A percentile compares a stretch with the other conserved stretches of the same genome.
These are phyloP conservation scores for Stegophylla sp. DNA, from an alignment of 2,888 invertebrate genomes.

Conservation along the genomic window DNA sequence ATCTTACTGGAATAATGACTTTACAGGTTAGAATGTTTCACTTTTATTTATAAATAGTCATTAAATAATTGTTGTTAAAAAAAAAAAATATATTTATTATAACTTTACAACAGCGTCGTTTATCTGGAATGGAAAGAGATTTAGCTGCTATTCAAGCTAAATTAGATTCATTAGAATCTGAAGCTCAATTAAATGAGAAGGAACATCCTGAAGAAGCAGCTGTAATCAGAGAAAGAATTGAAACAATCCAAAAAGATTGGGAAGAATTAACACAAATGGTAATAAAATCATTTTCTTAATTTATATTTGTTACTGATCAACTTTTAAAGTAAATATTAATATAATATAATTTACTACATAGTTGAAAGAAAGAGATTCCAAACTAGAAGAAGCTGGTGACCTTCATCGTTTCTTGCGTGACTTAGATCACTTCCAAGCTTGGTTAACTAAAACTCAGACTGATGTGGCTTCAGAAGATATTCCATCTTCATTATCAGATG, in stretches of 20 bases:
- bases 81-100: conserved; percentile 21
- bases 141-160: conserved; percentile 98
- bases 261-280: conserved; percentile 95
- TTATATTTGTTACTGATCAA: conserved; percentile 8
- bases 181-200: conserved; percentile 88
- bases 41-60: too few relatives aligned
- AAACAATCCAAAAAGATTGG: conserved; percentile 92
- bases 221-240: conserved; percentile 86
- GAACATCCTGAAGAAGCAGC: conserved; percentile 95
- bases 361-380: conserved; percentile 96
- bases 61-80: too few relatives aligned
- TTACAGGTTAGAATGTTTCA: conserved; percentile 66
- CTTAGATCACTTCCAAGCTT: conserved; percentile 99
- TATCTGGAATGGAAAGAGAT: conserved; percentile 98
- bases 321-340: conserved; percentile 6
- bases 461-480: conserved; percentile 97
- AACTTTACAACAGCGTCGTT: conserved; percentile 73
- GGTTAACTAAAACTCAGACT: conserved; percentile 99
- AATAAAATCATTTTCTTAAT: conserved; percentile 61
- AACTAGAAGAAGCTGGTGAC: conserved; percentile 98
- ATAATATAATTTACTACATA: conserved; percentile 63
- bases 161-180: conserved; percentile 89
- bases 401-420: conserved; percentile 97
- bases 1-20: conserved; percentile 97
- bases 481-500: conserved; percentile 90